Base-by-base conservation (phyloP, 2,113 vertebrate species). In the Furnarius figulus region DNA sequence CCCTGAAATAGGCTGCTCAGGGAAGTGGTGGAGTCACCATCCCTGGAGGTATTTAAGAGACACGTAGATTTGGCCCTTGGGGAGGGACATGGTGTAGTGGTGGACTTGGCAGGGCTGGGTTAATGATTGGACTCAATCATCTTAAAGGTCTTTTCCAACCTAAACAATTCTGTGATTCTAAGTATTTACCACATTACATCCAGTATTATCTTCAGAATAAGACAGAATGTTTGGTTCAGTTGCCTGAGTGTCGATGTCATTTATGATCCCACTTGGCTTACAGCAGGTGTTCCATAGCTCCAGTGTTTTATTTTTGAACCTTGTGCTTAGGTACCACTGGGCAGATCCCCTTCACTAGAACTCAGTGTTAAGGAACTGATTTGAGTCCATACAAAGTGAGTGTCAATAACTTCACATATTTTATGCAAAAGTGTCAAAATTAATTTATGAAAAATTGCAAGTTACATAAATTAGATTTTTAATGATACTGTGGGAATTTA, bases 51-150 rank as follows among this genome's bases (percentile, higher is more conserved):
- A 22, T 58, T 80, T 50, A 27, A 49, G 58, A 58, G 21, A 37
- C 4, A 21, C 4, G 16, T 39, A 21, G 44, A 12, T 66, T 40
- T 68, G 44, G 13, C 3, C 2, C 40, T 44, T 28, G 31, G 56
- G 19, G 31, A 35, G 56, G 19, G 31, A 37, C 25, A 28, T 27
- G 35, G 33, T 89, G 40, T 58, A 53, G 42, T 56, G 35, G 35
- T 35, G 33, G 24, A 25, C 15, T 46, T 72, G 22, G 25, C 58
- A 33, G 16, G 44, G 13, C 4, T 23, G 47, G 14, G 25, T 72
- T 73, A 16, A 23, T 0, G 0, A 23, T 9, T 73, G 65, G 12
- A 20, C 30, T 73, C 2, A 2, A 4, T 46, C 23, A 11, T 78
- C 42, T 58, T 62, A 30, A 35, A n/a, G 8, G 8, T 92, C 27